Percentiles rank a stretch among this genome's conserved stretches.
Evolutionary conservation across 2,113 vertebrate genomes (phyloP).

Genomic region (Gopherus flavomarginatus): DNA sequence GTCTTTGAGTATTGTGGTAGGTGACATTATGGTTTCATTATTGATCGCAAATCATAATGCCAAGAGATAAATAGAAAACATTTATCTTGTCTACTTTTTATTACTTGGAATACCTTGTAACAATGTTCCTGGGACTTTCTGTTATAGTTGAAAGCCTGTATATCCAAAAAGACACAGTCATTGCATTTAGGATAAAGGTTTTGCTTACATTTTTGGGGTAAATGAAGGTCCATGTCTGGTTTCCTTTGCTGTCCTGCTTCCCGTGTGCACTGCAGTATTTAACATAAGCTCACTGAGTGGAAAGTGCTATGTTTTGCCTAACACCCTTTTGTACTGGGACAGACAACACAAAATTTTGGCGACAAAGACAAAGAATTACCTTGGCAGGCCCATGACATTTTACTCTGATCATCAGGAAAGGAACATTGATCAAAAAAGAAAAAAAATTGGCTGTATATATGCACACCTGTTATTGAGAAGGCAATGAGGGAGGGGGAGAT

Average conservation of each 20-base stretch:
- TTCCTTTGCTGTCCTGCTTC: not conserved
- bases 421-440: not conserved
- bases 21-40: conserved; percentile 3
- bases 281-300: not conserved
- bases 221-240: not conserved
- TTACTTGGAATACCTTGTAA: not conserved
- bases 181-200: not conserved
- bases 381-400: not conserved
- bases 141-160: not conserved
- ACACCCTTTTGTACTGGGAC: not conserved
- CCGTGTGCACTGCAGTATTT: not conserved
- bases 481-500: not conserved
- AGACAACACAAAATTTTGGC: not conserved
- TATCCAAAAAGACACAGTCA: not conserved
- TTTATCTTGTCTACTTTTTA: not conserved
- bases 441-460: not conserved
- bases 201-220: not conserved
- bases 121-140: not conserved
- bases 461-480: no score
- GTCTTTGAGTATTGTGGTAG: not conserved
- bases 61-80: conserved; percentile 4
- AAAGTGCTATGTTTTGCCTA: not conserved
- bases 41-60: not conserved
- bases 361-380: not conserved
- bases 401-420: not conserved